Evolutionary conservation across 2,113 vertebrate species (phyloP).

Genomic region (Oryzias celebensis): DNA sequence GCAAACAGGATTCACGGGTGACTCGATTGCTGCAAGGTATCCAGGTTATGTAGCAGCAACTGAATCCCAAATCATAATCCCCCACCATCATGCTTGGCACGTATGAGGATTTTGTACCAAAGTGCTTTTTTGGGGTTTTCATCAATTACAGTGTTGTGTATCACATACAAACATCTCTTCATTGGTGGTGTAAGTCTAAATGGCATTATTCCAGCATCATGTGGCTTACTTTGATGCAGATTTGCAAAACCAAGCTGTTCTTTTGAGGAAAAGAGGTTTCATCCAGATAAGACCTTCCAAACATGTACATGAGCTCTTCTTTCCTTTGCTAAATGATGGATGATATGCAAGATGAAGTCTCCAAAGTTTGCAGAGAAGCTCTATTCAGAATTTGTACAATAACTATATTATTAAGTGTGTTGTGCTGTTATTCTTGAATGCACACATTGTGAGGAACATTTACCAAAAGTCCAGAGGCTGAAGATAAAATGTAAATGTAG

Average conservation of each 20-base stretch:
- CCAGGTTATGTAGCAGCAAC: background rate
- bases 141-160: background rate
- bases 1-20: background rate
- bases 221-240: background rate
- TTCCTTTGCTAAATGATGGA: no score
- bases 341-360: no score
- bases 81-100: background rate
- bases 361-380: no score
- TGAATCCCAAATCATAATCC: background rate
- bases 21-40: background rate
- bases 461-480: no score
- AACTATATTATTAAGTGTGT: no score
- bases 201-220: background rate
- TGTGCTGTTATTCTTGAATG: no score
- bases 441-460: no score
- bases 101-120: background rate
- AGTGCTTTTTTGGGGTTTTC: background rate
- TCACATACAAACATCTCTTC: background rate
- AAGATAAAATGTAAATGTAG: no score
- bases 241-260: background rate
- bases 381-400: no score
- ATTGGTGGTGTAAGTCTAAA: background rate
- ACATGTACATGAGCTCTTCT: no score
- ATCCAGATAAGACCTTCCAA: no score
- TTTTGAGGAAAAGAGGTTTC: no score